Evolutionary conservation across 2,113 vertebrate genomes (phyloP).

Genomic region (Ciconia boyciana): DNA sequence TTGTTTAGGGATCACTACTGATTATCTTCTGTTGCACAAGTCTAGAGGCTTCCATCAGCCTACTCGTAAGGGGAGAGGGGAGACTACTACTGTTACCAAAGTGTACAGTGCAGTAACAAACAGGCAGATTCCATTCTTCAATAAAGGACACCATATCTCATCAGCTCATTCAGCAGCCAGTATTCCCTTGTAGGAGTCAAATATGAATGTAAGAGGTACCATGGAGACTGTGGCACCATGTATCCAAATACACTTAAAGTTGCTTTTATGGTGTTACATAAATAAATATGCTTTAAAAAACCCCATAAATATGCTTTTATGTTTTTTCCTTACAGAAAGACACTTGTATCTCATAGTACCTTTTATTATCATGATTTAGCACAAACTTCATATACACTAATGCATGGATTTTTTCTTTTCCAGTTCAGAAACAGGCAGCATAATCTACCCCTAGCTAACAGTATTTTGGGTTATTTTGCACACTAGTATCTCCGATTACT

Average conservation of each 20-base stretch:
- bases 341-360: not conserved
- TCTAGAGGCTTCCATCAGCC: too few species aligned
- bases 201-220: not conserved
- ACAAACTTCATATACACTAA: not conserved
- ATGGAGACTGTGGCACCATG: rapidly evolving
- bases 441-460: not conserved
- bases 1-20: not conserved
- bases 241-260: not conserved
- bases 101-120: not conserved
- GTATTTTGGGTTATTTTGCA: not conserved
- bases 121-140: not conserved
- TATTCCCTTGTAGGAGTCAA: not conserved
- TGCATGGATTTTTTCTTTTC: not conserved
- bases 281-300: too few species aligned
- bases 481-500: not conserved
- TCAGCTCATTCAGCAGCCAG: not conserved
- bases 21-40: not conserved
- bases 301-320: not conserved
- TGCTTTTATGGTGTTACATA: not conserved
- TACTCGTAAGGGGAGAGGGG: not conserved
- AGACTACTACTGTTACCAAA: not conserved
- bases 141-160: not conserved
- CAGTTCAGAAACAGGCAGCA: not conserved
- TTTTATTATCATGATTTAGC: not conserved
- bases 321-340: not conserved